Base-by-base conservation (phyloP, 2,797 vertebrate genomes). In the Myripristis murdjan region DNA sequence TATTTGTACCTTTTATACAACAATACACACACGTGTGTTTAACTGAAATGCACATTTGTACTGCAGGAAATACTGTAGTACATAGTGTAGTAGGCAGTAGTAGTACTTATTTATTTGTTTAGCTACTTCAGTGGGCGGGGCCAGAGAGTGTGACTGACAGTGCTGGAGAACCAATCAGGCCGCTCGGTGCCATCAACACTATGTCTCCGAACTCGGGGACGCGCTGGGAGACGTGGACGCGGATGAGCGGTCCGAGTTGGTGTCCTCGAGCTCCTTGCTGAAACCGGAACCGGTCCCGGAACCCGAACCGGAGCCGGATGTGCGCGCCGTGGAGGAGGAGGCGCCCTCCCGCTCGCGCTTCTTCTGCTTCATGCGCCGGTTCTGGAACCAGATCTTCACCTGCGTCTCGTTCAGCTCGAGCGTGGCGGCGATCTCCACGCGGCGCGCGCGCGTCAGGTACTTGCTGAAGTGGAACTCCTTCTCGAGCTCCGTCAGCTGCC, bases 401-500 rank as follows among this genome's bases (percentile, higher is more conserved):
- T 99, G 98, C 0, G 97, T 95, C 87, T 95, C 95, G 77, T 95
- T 95, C 22, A 95, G 91, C 80, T 95, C 94, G 1, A 95, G 94
- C 0, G 94, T 97, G 65, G 97, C 97, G 0, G 98, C 97, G 62
- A 99, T 97, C 90, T 99, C 98, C 84, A 99, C 97, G 18, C 98
- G 83, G 28, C 98, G 91, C 1, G 97, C 98, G 6, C 98, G 91
- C 59, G 97, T 99, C 83, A 99, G 93, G 88, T 99, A 99, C 87
- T 98, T 99, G 90, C 96, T 99, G 89, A 98, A 99, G 88, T 99
- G 98, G n/a, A n/a, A n/a, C n/a, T n/a, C n/a, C n/a, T n/a, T n/a
- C n/a, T n/a, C n/a, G n/a, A n/a, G n/a, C n/a, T n/a, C n/a, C n/a
- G n/a, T n/a, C n/a, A 99, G 94, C 92, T 99, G 98, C 79, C 96